Conservation (phyloP, 2,888 invertebrate species). For the Hyppa rectilinea region DNA sequence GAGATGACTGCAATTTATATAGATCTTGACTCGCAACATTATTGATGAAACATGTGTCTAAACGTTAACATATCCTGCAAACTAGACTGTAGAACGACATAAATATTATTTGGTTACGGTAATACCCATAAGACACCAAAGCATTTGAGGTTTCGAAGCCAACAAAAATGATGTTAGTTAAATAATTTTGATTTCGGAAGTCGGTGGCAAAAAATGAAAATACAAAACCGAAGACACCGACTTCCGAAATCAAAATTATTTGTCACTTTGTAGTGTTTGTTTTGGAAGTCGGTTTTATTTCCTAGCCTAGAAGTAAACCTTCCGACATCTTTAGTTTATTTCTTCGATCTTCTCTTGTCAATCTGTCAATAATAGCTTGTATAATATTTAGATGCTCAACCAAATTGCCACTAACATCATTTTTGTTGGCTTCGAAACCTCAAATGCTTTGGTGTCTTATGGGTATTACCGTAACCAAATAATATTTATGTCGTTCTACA, state of each 20-base stretch:
- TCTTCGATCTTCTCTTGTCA: neutral
- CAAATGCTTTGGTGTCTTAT: neutral
- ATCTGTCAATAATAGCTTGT: neutral
- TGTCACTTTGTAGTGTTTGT: no score
- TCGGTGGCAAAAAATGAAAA: no score
- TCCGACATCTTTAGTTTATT: no score
- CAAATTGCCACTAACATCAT: neutral
- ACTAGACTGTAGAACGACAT: neutral
- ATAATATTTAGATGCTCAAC: neutral
- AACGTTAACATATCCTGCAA: neutral
- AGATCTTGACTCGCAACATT: slow-evolving; percentile 23
- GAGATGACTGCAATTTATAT: slow-evolving; percentile 15
- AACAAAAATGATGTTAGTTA: neutral
- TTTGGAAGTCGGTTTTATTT: no score
- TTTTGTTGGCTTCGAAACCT: neutral
- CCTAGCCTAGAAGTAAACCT: neutral
- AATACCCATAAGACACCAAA: neutral
- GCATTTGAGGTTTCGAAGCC: neutral
- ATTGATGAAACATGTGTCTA: slow-evolving; percentile 1
- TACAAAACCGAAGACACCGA: no score
- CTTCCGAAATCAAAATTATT: no score
- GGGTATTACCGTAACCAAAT: neutral
- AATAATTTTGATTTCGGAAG: no score
- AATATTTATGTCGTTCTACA: neutral
- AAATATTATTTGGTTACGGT: neutral